phyloP scores from a whole-genome alignment of 2,113 vertebrate genomes.

The Dromaius novaehollandiae region DNA sequence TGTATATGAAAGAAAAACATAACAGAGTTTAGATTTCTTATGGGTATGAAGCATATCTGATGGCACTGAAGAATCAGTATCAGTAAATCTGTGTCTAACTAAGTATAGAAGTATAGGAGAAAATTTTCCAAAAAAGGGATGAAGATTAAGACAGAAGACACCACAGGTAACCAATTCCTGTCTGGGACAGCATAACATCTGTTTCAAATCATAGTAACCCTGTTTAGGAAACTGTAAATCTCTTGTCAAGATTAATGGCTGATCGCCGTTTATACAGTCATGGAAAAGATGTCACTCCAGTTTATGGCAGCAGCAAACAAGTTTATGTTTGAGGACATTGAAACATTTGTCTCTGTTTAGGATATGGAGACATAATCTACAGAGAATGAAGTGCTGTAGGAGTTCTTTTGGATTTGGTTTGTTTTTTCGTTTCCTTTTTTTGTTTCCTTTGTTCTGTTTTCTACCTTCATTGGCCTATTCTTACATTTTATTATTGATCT shows the following conservation, averaged over 20 bases:
- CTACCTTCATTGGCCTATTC: not conserved
- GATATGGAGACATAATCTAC: not conserved
- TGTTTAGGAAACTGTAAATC: not conserved
- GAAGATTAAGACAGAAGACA: not conserved
- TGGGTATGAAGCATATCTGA: not conserved
- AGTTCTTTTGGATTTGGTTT: not conserved
- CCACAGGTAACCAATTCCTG: not conserved
- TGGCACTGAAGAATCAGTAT: not conserved
- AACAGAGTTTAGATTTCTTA: not conserved
- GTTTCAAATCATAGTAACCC: not conserved
- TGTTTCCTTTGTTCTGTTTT: not conserved
- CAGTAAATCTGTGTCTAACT: not conserved
- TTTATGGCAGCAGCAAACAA: not conserved
- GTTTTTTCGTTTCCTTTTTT: not conserved
- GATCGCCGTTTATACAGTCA: not conserved
- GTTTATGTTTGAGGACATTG: not conserved
- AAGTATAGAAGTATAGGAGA: not conserved
- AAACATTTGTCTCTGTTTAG: not conserved
- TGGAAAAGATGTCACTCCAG: not conserved
- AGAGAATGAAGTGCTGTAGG: not conserved
- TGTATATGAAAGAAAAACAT: not conserved
- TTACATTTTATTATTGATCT: not conserved
- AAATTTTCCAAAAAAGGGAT: not conserved
- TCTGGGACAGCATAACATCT: not conserved
- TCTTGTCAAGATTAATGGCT: not conserved